Evolutionary conservation across 2,113 vertebrate genomes (phyloP), one percentile per base, ranked within the genome.

Genomic region (Proterorhinus semilunaris): DNA sequence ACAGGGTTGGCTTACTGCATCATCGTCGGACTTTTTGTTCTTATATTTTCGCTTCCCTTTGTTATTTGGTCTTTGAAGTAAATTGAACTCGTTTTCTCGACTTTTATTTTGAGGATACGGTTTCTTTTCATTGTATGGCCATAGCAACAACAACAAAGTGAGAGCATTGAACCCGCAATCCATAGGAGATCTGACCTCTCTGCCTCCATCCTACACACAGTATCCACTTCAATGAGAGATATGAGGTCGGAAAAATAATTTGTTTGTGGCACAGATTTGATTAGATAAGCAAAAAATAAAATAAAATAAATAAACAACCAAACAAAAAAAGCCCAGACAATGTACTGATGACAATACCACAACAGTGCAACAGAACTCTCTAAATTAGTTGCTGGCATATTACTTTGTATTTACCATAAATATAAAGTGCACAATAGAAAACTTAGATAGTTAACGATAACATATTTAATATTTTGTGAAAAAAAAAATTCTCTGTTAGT

Each of bases 11-110:
- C 53, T 55, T 55, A 11, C 52, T 53, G 52, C 17, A 55, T 55
- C 53, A 55, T 21, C 27, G 8, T 27, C 27, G 27, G 53, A 55
- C 53, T 55, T 55, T 55, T 55, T 55, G 53, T 55, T 55, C 53
- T 11, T 10, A 53, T 27, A 10, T 27, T 27, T 55, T 54, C 27
- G 17, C 17, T 55, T 55, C 10, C 21, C 53, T 55, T 55, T 55
- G 53, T 27, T 21, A 27, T 55, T 55, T 55, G 27, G 17, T 27
- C 5, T 55, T 55, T 17, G 6, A 0, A 53, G 52, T 36, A 1
- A 36, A 36, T 53, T 55, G 53, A 27, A 27, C 53, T 27, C 10
- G 8, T 53, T 8, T 53, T 17, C 16, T 16, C 8, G 16, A 53
- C 51, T 17, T 53, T 55, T 27, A 55, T 55, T 55, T 55, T 55